Evolutionary conservation across 2,113 vertebrate species (phyloP).

Genomic region (Serinus canaria): DNA sequence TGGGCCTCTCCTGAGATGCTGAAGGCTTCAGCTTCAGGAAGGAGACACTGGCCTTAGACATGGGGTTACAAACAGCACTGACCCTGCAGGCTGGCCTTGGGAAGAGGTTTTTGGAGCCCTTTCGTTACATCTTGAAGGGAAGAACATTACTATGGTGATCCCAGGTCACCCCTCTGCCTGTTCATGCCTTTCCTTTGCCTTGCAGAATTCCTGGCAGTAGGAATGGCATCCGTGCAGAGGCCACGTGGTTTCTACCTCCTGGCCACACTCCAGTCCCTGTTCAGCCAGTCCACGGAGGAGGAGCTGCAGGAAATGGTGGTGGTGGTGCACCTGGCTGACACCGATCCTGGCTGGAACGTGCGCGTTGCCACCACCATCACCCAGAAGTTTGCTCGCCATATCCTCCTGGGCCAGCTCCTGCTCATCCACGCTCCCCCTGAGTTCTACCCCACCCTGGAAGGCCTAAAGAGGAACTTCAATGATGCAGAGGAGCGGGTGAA

Average conservation of each 20-base stretch:
- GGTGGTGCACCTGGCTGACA: conserved; percentile 81
- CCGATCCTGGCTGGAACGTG: conserved; percentile 68
- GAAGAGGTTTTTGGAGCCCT: background rate
- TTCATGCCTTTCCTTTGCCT: background rate
- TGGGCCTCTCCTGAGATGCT: rapidly evolving
- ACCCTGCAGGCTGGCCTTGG: rapidly evolving
- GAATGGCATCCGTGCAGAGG: conserved; percentile 73
- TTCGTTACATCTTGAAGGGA: background rate
- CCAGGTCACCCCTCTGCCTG: background rate
- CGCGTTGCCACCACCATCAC: conserved; percentile 29
- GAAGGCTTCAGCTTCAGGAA: background rate
- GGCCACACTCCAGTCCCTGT: conserved; percentile 79
- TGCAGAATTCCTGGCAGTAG: conserved; percentile 80
- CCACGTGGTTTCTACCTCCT: conserved; percentile 72
- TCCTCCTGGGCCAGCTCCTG: conserved; percentile 75
- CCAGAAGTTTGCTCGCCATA: conserved; percentile 53
- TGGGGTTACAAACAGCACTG: background rate
- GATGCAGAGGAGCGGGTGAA: conserved; percentile 73
- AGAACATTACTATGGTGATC: rapidly evolving
- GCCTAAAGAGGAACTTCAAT: conserved; percentile 76
- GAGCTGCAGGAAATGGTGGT: conserved; percentile 83
- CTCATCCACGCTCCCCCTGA: conserved; percentile 69
- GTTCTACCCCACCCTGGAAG: conserved; percentile 68
- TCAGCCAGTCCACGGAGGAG: conserved; percentile 72
- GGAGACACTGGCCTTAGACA: rapidly evolving